These are phyloP conservation scores for Agriopis marginaria DNA, from an alignment of 2,888 invertebrate genomes.

Conservation along the genomic window DNA sequence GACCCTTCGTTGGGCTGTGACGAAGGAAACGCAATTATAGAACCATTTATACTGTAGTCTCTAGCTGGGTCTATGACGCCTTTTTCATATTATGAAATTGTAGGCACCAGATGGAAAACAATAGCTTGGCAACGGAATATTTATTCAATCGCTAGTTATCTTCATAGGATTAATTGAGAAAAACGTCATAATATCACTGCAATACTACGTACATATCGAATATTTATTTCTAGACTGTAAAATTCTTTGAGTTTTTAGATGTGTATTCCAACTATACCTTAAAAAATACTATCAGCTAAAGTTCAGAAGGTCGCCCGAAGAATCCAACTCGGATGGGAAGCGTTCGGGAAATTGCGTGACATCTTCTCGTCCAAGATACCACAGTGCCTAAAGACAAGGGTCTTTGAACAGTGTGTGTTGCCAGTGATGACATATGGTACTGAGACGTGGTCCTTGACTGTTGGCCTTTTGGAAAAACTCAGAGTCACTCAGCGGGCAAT, in stretches of 20 bases:
- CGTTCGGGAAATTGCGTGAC: too few relatives aligned
- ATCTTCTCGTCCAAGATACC: too few relatives aligned
- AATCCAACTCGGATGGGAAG: too few relatives aligned
- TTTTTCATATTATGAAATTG: slow-evolving; percentile 47
- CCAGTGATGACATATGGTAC: too few relatives aligned
- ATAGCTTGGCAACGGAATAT: slow-evolving; percentile 48
- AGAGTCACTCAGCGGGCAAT: too few relatives aligned
- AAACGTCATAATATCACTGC: background rate
- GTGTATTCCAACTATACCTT: background rate
- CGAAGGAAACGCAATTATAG: slow-evolving; percentile 48
- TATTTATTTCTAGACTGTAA: background rate
- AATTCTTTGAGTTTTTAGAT: background rate
- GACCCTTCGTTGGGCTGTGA: slow-evolving; percentile 66
- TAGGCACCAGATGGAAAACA: slow-evolving; percentile 57
- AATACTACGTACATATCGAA: background rate
- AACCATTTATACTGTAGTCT: slow-evolving; percentile 72
- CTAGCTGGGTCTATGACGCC: slow-evolving; percentile 63
- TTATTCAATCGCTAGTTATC: slow-evolving; percentile 17
- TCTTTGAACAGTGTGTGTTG: too few relatives aligned
- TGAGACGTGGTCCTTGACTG: too few relatives aligned
- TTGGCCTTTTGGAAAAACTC: too few relatives aligned
- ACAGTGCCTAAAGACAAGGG: too few relatives aligned
- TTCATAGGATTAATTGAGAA: slow-evolving; percentile 8
- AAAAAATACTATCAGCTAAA: too few relatives aligned
- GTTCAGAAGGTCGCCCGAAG: too few relatives aligned